phyloP scores from a whole-genome alignment of 2,113 vertebrate genomes.

The Hucho hucho region DNA sequence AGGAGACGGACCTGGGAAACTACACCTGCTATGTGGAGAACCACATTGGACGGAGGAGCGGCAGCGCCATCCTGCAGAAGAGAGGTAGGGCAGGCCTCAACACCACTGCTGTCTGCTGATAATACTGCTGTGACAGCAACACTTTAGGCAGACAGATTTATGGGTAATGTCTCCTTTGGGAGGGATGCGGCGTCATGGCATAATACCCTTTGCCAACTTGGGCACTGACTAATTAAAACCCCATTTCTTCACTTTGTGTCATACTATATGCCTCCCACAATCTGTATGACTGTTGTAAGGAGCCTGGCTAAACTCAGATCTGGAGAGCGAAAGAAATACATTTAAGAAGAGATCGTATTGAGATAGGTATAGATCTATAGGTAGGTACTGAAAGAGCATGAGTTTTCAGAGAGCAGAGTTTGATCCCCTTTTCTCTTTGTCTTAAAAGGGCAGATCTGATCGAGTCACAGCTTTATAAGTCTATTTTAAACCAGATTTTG shows the following conservation, averaged over 20 bases:
- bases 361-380: background rate
- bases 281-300: too few relatives aligned
- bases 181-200: background rate
- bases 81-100: constrained; percentile 75
- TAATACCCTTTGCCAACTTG: too few relatives aligned
- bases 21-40: constrained; percentile 95
- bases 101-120: background rate
- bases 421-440: background rate
- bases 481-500: background rate
- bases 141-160: background rate
- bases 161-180: constrained; percentile 2
- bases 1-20: constrained; percentile 92
- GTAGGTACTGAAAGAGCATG: background rate
- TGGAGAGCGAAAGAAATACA: too few relatives aligned
- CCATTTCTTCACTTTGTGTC: too few relatives aligned
- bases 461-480: background rate
- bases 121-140: background rate
- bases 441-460: background rate
- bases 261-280: too few relatives aligned
- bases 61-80: constrained; percentile 88
- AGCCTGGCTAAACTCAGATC: too few relatives aligned
- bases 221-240: too few relatives aligned
- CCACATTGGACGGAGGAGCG: constrained; percentile 85
- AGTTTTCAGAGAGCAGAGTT: background rate
- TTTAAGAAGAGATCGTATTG: background rate